phyloP scores from a whole-genome alignment of 2,797 vertebrate species.

The Pogoniulus pusillus region DNA sequence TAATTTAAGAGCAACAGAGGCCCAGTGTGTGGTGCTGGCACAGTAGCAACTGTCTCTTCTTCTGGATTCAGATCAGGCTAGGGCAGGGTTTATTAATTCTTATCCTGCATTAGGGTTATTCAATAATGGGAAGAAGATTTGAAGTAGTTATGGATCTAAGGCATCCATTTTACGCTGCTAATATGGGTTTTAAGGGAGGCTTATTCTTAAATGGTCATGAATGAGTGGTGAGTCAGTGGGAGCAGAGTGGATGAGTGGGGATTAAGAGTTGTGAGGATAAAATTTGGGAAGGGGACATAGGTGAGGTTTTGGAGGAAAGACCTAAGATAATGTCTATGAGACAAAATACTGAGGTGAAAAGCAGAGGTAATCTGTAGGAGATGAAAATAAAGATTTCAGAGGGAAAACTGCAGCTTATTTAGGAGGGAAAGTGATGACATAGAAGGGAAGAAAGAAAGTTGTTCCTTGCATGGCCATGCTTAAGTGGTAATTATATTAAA shows the following conservation, averaged over 20 bases:
- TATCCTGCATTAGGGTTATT: background rate
- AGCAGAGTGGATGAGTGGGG: background rate
- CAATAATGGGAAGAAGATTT: background rate
- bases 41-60: background rate
- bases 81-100: background rate
- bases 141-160: background rate
- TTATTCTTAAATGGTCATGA: conserved; percentile 18
- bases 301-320: no score
- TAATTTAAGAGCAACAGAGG: background rate
- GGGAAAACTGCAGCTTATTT: no score
- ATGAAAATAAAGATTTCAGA: no score
- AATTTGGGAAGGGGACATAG: background rate
- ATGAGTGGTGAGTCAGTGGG: background rate
- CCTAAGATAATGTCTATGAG: no score
- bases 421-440: no score
- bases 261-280: conserved; percentile 14
- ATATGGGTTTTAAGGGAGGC: background rate
- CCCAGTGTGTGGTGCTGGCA: background rate
- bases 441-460: background rate
- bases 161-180: background rate
- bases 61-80: background rate
- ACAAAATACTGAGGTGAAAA: no score
- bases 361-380: no score
- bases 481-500: background rate
- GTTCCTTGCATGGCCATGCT: accelerated